A percentile compares a stretch with the other conserved stretches of the same genome.
Evolutionary conservation across 2,113 vertebrate genomes (phyloP).

Genomic region (Macrotus californicus): DNA sequence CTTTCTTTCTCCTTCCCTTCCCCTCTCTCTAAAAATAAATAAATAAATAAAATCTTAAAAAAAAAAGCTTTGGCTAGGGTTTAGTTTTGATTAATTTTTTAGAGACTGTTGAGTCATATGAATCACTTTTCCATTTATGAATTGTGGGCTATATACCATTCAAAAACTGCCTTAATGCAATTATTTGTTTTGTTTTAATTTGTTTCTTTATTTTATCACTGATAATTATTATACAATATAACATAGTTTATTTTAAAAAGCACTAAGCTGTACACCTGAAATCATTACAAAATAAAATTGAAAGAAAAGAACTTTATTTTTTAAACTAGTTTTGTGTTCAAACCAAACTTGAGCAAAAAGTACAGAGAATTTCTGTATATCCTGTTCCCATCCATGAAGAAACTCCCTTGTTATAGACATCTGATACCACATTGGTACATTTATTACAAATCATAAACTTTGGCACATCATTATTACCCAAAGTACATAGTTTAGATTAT

Average conservation of each 20-base stretch:
- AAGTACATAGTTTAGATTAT: background rate
- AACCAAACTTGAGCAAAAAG: background rate
- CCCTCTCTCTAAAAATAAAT: no score
- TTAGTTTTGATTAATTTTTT: background rate
- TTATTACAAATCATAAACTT: background rate
- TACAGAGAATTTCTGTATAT: background rate
- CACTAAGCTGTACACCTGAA: background rate
- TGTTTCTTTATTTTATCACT: background rate
- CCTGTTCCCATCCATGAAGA: rapidly evolving
- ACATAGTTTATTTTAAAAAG: background rate
- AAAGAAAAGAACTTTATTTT: background rate
- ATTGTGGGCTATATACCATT: background rate
- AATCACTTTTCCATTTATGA: background rate
- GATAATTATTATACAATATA: background rate
- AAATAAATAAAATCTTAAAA: no score
- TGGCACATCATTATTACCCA: no score
- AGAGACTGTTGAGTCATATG: background rate
- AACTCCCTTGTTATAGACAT: background rate
- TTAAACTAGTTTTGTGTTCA: background rate
- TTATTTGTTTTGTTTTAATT: background rate
- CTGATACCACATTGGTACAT: rapidly evolving
- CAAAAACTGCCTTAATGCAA: background rate
- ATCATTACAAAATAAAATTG: background rate
- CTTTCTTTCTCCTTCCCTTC: no score
- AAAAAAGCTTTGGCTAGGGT: background rate